Percentiles rank a stretch among this genome's conserved stretches.
phyloP scores from a whole-genome alignment of 2,797 vertebrate genomes.

The Pseudocheirus occidentalis region DNA sequence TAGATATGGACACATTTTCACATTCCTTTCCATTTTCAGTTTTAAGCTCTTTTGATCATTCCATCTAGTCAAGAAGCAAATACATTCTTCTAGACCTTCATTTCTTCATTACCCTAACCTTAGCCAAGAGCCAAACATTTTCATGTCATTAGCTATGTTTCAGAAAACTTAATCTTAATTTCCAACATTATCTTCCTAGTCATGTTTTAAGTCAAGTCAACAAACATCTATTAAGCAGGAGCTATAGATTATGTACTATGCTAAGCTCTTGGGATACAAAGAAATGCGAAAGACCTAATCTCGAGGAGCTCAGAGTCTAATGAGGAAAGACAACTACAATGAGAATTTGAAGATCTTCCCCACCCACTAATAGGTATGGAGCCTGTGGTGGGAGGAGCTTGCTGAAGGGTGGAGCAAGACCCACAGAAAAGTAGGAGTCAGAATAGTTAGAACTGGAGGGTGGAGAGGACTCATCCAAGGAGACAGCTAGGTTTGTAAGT shows the following conservation, averaged over 20 bases:
- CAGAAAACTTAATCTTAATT: background rate
- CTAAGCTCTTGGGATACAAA: background rate
- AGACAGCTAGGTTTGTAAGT: no score
- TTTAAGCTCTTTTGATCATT: background rate
- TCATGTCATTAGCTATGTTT: background rate
- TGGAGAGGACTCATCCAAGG: no score
- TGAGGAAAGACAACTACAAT: no score
- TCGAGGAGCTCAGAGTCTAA: no score
- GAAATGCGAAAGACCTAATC: background rate
- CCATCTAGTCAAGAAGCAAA: background rate
- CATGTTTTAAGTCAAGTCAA: background rate
- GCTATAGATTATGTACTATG: background rate
- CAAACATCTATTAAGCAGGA: background rate
- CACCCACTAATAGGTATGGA: no score
- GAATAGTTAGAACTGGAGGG: no score
- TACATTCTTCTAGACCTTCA: background rate
- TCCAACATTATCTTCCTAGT: background rate
- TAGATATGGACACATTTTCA: background rate
- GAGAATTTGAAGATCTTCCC: no score
- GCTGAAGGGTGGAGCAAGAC: no score
- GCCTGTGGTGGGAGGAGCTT: no score
- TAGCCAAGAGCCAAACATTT: background rate
- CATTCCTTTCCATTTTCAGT: background rate
- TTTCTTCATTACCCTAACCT: background rate
- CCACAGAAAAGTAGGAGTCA: no score